phyloP scores from a whole-genome alignment of 2,888 invertebrate species.

The Phasia obesa region DNA sequence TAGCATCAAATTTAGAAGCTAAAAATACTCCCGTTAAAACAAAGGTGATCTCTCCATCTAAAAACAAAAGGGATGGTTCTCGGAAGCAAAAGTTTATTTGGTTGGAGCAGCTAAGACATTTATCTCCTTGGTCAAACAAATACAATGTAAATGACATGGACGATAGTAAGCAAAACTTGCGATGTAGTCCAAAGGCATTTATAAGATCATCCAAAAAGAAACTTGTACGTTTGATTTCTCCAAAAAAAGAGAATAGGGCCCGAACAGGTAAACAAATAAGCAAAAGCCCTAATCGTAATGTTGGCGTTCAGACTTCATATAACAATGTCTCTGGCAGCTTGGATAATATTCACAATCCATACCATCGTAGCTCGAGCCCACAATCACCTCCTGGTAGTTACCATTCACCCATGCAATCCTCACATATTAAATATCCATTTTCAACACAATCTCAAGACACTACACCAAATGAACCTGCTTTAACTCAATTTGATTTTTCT shows the following conservation, averaged over 20 bases:
- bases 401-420: constrained; percentile 78
- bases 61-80: not conserved
- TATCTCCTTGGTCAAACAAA: constrained; percentile 78
- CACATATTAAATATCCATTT: constrained; percentile 67
- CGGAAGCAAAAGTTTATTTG: constrained; percentile 76
- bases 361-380: constrained; percentile 46
- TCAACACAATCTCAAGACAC: constrained; percentile 50
- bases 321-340: constrained; percentile 62
- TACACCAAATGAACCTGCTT: constrained; percentile 39
- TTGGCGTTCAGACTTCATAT: constrained; percentile 79
- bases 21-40: constrained; percentile 80
- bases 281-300: constrained; percentile 72
- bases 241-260: constrained; percentile 75
- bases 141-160: constrained; percentile 42
- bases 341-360: not conserved
- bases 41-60: constrained; percentile 33
- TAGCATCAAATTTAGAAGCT: constrained; percentile 78
- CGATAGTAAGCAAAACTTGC: constrained; percentile 42
- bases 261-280: constrained; percentile 17
- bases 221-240: constrained; percentile 78
- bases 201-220: constrained; percentile 79
- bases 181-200: constrained; percentile 75
- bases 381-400: constrained; percentile 81
- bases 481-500: constrained; percentile 78
- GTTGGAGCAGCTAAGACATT: constrained; percentile 77